These are phyloP conservation scores for Sula dactylatra DNA, from an alignment of 2,113 vertebrate genomes.

Conservation along the genomic window DNA sequence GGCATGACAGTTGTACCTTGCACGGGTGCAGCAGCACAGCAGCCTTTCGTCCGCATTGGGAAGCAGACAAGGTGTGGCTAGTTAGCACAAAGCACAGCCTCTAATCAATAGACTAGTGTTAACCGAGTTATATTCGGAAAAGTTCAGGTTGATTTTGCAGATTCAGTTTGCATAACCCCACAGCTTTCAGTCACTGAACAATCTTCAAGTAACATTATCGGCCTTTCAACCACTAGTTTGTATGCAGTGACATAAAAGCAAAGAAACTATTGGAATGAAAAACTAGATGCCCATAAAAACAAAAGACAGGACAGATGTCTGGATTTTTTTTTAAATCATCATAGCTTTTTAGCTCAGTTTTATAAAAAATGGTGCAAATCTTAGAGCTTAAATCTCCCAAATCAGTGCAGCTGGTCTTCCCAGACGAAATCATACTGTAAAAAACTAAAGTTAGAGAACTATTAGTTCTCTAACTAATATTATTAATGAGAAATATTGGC, in stretches of 20 bases:
- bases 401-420: not conserved
- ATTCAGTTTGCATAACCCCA: not conserved
- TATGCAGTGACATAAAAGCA: not conserved
- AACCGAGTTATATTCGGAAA: not conserved
- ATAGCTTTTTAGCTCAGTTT: not conserved
- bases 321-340: not conserved
- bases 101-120: not conserved
- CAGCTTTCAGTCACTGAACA: not conserved
- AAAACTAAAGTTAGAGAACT: not conserved
- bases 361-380: not conserved
- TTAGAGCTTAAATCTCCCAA: not conserved
- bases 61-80: not conserved
- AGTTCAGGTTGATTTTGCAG: not conserved
- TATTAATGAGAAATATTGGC: not conserved
- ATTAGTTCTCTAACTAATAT: not conserved
- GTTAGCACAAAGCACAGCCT: not conserved
- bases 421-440: not conserved
- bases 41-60: not conserved
- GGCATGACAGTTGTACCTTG: too few relatives aligned
- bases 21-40: not conserved
- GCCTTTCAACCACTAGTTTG: not conserved
- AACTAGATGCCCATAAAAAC: not conserved
- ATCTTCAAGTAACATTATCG: not conserved
- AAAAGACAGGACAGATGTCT: not conserved
- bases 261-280: not conserved